Evolutionary conservation across 2,113 vertebrate genomes (phyloP).

Genomic region (Mastomys coucha): DNA sequence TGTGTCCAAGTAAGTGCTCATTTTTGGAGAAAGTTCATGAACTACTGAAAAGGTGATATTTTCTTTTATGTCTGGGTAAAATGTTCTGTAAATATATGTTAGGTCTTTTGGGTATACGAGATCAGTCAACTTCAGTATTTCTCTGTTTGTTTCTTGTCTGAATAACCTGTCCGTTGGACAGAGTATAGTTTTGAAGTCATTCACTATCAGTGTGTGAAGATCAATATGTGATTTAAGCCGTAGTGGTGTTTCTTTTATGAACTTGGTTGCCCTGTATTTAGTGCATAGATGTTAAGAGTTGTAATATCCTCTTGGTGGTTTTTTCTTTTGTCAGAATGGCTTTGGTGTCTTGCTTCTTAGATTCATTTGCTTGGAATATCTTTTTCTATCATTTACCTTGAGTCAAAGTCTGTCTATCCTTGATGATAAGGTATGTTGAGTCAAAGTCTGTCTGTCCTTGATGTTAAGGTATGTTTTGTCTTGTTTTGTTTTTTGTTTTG

Average conservation of each 20-base stretch:
- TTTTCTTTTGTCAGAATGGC: neutral
- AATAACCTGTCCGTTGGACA: neutral
- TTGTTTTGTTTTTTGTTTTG: no score
- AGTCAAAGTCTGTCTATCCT: no score
- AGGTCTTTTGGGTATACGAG: neutral
- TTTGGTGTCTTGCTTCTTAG: neutral
- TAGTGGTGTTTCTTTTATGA: neutral
- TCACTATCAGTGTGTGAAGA: neutral
- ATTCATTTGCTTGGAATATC: neutral
- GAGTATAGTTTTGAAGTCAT: neutral
- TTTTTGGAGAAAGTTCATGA: neutral
- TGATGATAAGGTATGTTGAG: neutral
- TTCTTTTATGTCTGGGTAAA: neutral
- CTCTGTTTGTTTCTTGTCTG: neutral
- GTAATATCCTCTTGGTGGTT: neutral
- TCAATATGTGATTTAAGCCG: neutral
- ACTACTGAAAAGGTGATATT: neutral
- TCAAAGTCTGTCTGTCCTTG: no score
- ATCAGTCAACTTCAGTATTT: neutral
- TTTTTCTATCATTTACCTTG: neutral
- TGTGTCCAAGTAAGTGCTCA: neutral
- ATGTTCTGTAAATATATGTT: neutral
- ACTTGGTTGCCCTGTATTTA: neutral
- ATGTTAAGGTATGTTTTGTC: neutral
- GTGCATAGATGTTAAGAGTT: neutral